These are phyloP conservation scores for Acanthurus leucopareius DNA, from an alignment of 2,797 vertebrate genomes.

Conservation along the genomic window DNA sequence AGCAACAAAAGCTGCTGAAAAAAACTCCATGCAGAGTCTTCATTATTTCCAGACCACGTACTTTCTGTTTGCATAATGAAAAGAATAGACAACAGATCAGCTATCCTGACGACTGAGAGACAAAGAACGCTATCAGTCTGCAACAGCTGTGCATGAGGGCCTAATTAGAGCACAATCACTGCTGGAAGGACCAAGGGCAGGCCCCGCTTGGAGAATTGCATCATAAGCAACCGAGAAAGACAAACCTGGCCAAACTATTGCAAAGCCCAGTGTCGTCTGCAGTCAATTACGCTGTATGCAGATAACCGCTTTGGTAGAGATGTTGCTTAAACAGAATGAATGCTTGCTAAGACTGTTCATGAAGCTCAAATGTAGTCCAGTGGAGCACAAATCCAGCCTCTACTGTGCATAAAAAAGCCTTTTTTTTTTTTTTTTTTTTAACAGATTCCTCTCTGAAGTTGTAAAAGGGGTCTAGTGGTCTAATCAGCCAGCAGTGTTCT, in stretches of 20 bases:
- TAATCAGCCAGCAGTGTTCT: slow-evolving; percentile 55
- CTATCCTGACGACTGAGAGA: slow-evolving; percentile 52
- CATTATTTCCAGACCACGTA: slow-evolving; percentile 55
- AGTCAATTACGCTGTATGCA: slow-evolving; percentile 39
- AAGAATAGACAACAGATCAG: slow-evolving; percentile 64
- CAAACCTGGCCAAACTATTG: slow-evolving; percentile 55
- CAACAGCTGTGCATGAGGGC: slow-evolving; percentile 70
- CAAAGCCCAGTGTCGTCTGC: slow-evolving; percentile 32
- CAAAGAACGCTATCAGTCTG: slow-evolving; percentile 73
- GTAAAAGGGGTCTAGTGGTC: slow-evolving; percentile 46
- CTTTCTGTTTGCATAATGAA: slow-evolving; percentile 63
- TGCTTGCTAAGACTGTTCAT: slow-evolving; percentile 10
- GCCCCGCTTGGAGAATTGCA: slow-evolving; percentile 50
- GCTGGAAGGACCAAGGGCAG: slow-evolving; percentile 51
- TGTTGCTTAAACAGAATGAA: slow-evolving; percentile 40
- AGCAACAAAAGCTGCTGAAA: slow-evolving; percentile 37
- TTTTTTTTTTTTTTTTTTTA: slow-evolving; percentile 18
- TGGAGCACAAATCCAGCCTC: slow-evolving; percentile 17
- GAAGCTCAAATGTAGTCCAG: slow-evolving; percentile 18
- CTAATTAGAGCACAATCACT: slow-evolving; percentile 71
- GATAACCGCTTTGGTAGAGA: slow-evolving; percentile 43
- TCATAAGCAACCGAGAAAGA: slow-evolving; percentile 57
- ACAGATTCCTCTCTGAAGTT: slow-evolving; percentile 29
- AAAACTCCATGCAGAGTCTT: slow-evolving; percentile 51
- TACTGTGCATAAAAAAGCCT: slow-evolving; percentile 9